phyloP scores from a whole-genome alignment of 1,140 invertebrate species.

The Telenomus remus region DNA sequence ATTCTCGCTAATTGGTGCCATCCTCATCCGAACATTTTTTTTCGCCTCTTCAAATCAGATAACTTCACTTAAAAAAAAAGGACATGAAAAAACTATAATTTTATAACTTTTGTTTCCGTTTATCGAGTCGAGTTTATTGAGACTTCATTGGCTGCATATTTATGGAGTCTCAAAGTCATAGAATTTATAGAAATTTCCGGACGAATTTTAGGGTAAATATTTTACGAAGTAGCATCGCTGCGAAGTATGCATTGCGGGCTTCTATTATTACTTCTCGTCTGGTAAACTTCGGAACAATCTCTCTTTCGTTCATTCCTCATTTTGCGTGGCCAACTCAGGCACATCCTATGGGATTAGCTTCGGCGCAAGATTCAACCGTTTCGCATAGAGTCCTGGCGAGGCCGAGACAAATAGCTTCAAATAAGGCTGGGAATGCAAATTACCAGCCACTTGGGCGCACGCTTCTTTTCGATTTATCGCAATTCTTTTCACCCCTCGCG shows the following conservation, averaged over 20 bases:
- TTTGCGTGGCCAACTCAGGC: conserved; percentile 40
- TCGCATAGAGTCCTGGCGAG: conserved; percentile 38
- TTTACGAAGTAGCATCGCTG: conserved; percentile 32
- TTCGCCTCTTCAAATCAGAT: no score
- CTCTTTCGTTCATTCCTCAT: conserved; percentile 45
- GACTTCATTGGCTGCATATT: conserved; percentile 4
- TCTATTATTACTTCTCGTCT: conserved; percentile 59
- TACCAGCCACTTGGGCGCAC: conserved; percentile 19
- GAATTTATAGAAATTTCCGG: conserved; percentile 31
- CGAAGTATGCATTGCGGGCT: conserved; percentile 27
- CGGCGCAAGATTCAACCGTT: conserved; percentile 51
- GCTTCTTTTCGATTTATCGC: conserved; percentile 48
- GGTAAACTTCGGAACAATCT: conserved; percentile 48
- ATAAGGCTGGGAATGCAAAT: conserved; percentile 57
- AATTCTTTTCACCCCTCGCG: no score
- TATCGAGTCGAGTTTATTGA: conserved; percentile 14
- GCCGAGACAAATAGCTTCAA: conserved; percentile 55
- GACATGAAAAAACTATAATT: no score
- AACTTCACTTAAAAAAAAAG: no score
- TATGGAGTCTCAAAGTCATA: conserved; percentile 9
- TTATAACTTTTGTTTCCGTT: conserved; percentile 17
- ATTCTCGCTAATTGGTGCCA: no score
- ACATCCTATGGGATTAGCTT: conserved; percentile 53
- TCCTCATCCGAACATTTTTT: no score
- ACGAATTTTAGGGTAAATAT: conserved; percentile 22